Evolutionary conservation across 2,888 invertebrate species (phyloP).

Genomic region (Caenorhabditis imperialis): DNA sequence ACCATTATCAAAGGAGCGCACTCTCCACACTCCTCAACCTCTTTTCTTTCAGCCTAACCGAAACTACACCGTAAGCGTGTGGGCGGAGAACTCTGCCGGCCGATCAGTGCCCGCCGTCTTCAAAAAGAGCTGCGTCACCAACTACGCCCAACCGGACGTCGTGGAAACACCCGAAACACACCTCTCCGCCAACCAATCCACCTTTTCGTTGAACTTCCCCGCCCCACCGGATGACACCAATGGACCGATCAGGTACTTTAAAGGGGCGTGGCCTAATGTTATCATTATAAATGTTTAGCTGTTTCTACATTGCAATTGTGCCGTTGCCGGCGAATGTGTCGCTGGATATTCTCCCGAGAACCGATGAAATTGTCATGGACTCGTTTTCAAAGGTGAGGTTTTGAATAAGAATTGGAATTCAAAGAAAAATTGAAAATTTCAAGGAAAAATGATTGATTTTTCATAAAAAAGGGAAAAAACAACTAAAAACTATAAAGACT

Average conservation of each 20-base stretch:
- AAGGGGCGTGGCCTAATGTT: not conserved
- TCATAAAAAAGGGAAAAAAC: too few species aligned
- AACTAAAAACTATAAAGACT: too few species aligned
- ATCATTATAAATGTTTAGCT: slow-evolving; percentile 55
- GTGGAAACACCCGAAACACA: slow-evolving; percentile 67
- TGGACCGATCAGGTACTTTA: slow-evolving; percentile 76
- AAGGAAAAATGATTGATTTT: too few species aligned
- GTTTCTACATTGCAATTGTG: slow-evolving; percentile 77
- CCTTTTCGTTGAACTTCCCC: slow-evolving; percentile 69
- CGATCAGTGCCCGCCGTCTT: slow-evolving; percentile 63
- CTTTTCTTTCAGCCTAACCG: slow-evolving; percentile 75
- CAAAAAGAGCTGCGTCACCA: slow-evolving; percentile 70
- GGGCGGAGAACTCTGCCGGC: slow-evolving; percentile 77
- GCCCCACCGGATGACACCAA: slow-evolving; percentile 73
- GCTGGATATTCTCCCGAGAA: slow-evolving; percentile 67
- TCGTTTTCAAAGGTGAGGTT: slow-evolving; percentile 48
- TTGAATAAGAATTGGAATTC: not conserved
- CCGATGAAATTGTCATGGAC: slow-evolving; percentile 74
- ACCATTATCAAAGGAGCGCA: too few species aligned
- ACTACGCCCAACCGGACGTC: slow-evolving; percentile 73
- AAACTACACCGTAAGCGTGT: slow-evolving; percentile 75
- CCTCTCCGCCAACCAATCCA: slow-evolving; percentile 66
- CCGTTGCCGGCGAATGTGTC: slow-evolving; percentile 74
- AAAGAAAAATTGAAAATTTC: too few species aligned
- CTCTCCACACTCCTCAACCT: too few species aligned